Base-by-base conservation (phyloP, 2,888 invertebrate species). In the Chromoteleia sp. region DNA sequence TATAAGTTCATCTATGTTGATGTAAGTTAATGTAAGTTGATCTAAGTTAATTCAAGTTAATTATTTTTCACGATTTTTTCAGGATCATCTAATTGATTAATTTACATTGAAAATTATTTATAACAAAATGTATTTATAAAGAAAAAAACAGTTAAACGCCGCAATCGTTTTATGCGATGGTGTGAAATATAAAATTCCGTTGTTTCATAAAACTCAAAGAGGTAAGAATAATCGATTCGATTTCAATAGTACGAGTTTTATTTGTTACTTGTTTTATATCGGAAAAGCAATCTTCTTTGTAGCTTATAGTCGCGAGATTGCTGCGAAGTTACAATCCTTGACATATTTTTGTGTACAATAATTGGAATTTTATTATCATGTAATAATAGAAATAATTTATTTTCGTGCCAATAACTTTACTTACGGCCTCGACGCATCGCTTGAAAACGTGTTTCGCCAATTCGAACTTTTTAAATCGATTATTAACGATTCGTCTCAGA, bases 221-320 rank as follows among this genome's bases (percentile, higher is more conserved):
- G 17, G 14, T 12, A 43, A 29, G 29, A 43, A 59, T 29, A 29
- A 29, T 36, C 43, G 59, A 29, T 43, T 29, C 43, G 15, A 43
- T 43, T 43, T 43, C 43, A 59, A 59, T 59, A 43, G 4, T 15
- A 43, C 3, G n/a, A 10, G 39, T 59, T 59, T 59, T 30, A 59
- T 59, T 59, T 43, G 29, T 14, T 43, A 8, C 12, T 41, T 58
- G 58, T 58, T 41, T 58, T 58, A 39, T 39, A 58, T 58, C 41
- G 58, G 58, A 25, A 58, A 58, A 58, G 58, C 58, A 58, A 58
- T 58, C 41, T 25, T 15, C 58, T 14, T 39, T 14, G 21, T 19
- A 21, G 25, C 25, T 58, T 58, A 41, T 19, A 36, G 54, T 36
- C 17, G 14, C 5, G 12, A 25, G 50, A 29, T n/a, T 25, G 50